Evolutionary conservation across 2,888 invertebrate genomes (phyloP).

Genomic region (Agonum fuliginosum): DNA sequence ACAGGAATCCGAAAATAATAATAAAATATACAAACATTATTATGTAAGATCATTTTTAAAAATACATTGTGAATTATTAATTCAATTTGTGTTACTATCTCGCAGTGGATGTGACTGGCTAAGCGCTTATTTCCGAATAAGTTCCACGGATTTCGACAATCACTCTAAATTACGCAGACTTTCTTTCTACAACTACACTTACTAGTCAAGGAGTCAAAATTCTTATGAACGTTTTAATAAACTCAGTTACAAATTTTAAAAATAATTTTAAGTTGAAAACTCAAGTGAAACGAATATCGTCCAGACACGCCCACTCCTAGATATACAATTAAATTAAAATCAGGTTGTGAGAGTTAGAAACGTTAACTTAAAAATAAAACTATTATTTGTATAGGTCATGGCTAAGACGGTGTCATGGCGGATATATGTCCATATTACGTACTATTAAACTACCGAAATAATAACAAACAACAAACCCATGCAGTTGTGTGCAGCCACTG

Average conservation of each 20-base stretch:
- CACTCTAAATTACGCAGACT: conserved; percentile 48
- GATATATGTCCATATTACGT: conserved; percentile 60
- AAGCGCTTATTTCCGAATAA: conserved; percentile 25
- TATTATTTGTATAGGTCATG: conserved; percentile 59
- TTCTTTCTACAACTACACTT: conserved; percentile 26
- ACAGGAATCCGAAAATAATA: conserved; percentile 60
- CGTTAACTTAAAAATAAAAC: conserved; percentile 57
- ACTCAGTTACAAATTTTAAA: neutral
- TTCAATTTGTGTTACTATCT: conserved; percentile 57
- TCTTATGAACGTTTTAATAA: conserved; percentile 34
- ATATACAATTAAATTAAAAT: conserved; percentile 57
- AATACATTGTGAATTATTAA: conserved; percentile 55
- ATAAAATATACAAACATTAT: conserved; percentile 57
- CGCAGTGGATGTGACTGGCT: conserved; percentile 57
- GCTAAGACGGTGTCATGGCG: conserved; percentile 59
- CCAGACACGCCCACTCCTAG: conserved; percentile 59
- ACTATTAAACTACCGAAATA: conserved; percentile 57
- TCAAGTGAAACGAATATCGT: conserved; percentile 49
- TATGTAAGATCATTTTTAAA: conserved; percentile 59
- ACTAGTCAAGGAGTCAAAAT: conserved; percentile 40
- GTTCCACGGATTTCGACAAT: conserved; percentile 50
- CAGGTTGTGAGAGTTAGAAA: conserved; percentile 61
- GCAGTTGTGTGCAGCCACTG: conserved; percentile 9
- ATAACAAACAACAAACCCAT: conserved; percentile 32
- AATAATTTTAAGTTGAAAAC: conserved; percentile 3